Base-by-base conservation (phyloP, 2,113 vertebrate genomes). In the Platichthys flesus region DNA sequence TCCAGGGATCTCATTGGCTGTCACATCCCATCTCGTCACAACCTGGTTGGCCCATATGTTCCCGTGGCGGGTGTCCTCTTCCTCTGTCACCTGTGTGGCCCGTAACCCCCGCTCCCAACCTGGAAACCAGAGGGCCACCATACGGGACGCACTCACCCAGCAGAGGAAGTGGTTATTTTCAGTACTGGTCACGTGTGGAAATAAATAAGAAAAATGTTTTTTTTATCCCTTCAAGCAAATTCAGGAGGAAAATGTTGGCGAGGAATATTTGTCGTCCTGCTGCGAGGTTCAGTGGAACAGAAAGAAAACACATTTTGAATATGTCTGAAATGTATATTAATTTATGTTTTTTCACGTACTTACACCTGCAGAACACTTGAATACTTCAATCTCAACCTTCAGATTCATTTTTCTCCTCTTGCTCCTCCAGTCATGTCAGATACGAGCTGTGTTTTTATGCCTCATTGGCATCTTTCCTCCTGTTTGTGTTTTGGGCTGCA, bases 21-120 rank as follows among this genome's bases (percentile, higher is more conserved):
- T 93, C 91, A 76, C 81, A 80, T 86, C 84, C 28, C 75, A 92
- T 93, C 85, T 87, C 76, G 40, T 93, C 92, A 90, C 69, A 62
- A 26, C 75, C 81, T 9, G 76, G 18, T 71, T 61, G 67, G 76
- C 82, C 85, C 91, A 91, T 93, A 90, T 92, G 92, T 56, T 87
- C 74, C 84, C 76, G 69, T 55, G 78, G 88, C 82, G 85, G 81
- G 87, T 67, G 78, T 74, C 76, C 78, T 79, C 80, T 37, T 69
- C 10, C 83, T 64, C 70, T 28, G 54, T 76, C 73, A 77, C 79
- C 78, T 80, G 37, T 71, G 65, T 47, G 56, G 49, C 37, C 76
- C 21, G 2, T 9, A 16, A 42, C 67, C 75, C 49, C 49, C 14
- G 35, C 65, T 15, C 12, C 2, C 12, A 76, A 75, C 73, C 75